These are phyloP conservation scores for Epinephelus fuscoguttatus DNA, from an alignment of 2,113 vertebrate genomes.

Conservation along the genomic window DNA sequence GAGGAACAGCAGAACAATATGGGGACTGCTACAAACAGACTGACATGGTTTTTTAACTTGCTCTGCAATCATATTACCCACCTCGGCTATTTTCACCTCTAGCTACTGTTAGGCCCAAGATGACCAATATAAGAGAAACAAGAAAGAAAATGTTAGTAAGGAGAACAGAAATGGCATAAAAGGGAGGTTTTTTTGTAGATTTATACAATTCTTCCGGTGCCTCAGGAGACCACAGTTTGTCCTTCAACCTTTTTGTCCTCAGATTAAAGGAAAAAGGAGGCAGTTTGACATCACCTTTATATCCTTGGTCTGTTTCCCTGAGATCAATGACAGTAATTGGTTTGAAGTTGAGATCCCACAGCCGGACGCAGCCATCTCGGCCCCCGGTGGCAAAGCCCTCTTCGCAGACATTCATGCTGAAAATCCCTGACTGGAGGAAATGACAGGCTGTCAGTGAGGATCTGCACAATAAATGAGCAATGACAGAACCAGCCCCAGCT, in stretches of 20 bases:
- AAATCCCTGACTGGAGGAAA: conserved; percentile 95
- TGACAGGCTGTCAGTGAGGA: conserved; percentile 76
- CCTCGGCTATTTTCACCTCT: conserved; percentile 87
- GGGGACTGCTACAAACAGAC: conserved; percentile 71
- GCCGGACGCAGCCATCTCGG: conserved; percentile 95
- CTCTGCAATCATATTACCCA: conserved; percentile 77
- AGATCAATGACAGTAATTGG: conserved; percentile 99
- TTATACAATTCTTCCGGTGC: background rate
- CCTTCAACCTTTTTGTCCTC: conserved; percentile 31
- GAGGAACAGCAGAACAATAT: conserved; percentile 60
- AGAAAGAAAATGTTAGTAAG: conserved; percentile 65
- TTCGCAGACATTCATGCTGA: conserved; percentile 99
- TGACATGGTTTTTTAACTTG: conserved; percentile 56
- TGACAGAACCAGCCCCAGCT: conserved; percentile 54
- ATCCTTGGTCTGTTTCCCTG: conserved; percentile 99
- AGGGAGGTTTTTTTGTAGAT: background rate
- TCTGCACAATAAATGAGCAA: conserved; percentile 67
- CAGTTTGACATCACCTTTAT: conserved; percentile 92
- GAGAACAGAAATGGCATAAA: conserved; percentile 10
- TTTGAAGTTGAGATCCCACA: conserved; percentile 99
- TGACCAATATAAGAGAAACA: conserved; percentile 66
- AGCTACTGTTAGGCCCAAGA: conserved; percentile 83
- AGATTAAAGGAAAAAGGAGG: conserved; percentile 17
- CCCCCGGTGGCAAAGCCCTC: conserved; percentile 99
- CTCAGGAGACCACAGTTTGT: conserved; percentile 13